Evolutionary conservation across 1,140 invertebrate genomes (phyloP).

Genomic region (Sarcophaga bullata): DNA sequence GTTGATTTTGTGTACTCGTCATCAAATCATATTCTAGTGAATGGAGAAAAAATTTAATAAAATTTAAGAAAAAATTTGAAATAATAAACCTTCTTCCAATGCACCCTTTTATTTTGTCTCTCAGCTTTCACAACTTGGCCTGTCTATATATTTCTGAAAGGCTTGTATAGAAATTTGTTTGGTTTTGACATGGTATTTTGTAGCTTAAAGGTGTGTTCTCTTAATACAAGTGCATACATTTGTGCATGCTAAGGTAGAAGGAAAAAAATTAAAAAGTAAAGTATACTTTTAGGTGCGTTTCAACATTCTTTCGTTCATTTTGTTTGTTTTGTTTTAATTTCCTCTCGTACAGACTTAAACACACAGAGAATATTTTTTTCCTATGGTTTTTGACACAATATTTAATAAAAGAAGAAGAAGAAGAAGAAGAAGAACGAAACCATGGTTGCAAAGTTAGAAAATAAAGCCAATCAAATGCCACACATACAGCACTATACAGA

Average conservation of each 20-base stretch:
- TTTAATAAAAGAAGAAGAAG: not conserved
- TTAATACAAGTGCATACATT: too few relatives aligned
- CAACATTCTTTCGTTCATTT: not conserved
- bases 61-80: not conserved
- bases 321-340: not conserved
- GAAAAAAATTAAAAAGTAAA: not conserved
- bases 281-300: conserved; percentile 11
- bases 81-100: too few relatives aligned
- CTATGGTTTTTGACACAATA: conserved; percentile 13
- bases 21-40: too few relatives aligned
- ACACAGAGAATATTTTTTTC: too few relatives aligned
- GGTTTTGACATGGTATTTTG: conserved; percentile 27
- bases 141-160: conserved; percentile 1
- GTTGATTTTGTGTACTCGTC: too few relatives aligned
- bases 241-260: too few relatives aligned
- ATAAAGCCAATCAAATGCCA: too few relatives aligned
- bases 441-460: not conserved
- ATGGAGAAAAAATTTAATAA: not conserved
- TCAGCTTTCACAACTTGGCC: not conserved
- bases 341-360: not conserved
- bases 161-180: conserved; percentile 22
- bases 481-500: too few relatives aligned
- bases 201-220: not conserved
- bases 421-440: not conserved
- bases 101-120: too few relatives aligned